Conservation (phyloP, 2,113 vertebrate species). For the Rynchops niger region DNA sequence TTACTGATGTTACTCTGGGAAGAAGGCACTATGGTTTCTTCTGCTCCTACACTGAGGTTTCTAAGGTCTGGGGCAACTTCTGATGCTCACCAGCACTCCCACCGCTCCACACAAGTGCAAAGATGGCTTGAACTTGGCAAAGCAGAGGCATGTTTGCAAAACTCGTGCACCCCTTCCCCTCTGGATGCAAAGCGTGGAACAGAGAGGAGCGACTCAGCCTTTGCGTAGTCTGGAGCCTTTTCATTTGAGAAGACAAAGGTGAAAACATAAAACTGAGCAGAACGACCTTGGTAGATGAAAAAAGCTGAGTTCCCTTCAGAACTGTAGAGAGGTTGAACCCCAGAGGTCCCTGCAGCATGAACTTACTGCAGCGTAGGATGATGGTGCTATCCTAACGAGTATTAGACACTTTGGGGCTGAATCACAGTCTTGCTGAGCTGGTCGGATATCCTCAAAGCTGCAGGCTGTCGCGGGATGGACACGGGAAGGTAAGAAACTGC, state of each 20-base stretch:
- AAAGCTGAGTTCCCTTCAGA: not conserved
- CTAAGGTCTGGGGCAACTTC: not conserved
- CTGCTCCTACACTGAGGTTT: not conserved
- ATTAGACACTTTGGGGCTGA: not conserved
- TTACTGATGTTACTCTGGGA: not conserved
- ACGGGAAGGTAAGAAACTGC: not conserved
- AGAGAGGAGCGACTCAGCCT: not conserved
- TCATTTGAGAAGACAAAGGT: not conserved
- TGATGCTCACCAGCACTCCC: not conserved
- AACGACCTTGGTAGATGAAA: not conserved
- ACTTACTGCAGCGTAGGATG: not conserved
- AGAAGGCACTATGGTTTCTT: not conserved
- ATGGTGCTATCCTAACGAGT: not conserved
- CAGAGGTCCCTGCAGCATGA: not conserved
- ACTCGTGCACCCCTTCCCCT: not conserved
- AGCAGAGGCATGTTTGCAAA: not conserved
- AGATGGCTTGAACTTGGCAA: not conserved
- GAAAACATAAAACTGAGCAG: not conserved
- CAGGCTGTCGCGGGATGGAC: not conserved
- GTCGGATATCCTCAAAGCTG: not conserved
- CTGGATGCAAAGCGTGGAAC: accelerated
- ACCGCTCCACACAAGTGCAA: not conserved
- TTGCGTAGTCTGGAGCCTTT: not conserved
- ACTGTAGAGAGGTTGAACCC: not conserved
- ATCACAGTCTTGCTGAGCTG: not conserved